phyloP scores from a whole-genome alignment of 2,797 vertebrate genomes.

The Coluber constrictor region DNA sequence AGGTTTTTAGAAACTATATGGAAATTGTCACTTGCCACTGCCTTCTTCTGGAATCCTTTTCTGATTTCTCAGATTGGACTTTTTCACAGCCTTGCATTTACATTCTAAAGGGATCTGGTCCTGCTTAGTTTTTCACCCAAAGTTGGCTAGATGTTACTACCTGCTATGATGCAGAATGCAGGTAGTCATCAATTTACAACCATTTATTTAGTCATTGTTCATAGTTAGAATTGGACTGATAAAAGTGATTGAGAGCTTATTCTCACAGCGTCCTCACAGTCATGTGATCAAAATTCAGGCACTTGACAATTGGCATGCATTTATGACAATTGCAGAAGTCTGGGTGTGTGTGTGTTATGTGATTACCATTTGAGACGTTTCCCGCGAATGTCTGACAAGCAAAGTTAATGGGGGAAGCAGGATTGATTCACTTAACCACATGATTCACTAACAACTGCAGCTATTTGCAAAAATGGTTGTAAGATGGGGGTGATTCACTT shows the following conservation, averaged over 20 bases:
- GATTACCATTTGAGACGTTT: background rate
- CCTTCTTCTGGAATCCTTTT: background rate
- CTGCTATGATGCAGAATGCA: background rate
- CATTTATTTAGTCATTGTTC: background rate
- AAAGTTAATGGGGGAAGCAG: background rate
- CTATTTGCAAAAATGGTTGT: background rate
- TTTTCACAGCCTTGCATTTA: background rate
- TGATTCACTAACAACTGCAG: background rate
- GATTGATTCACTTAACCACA: background rate
- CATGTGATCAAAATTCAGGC: background rate
- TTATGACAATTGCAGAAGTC: background rate
- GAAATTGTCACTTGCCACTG: background rate
- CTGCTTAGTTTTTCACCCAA: background rate
- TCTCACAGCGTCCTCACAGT: background rate
- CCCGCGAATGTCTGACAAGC: background rate
- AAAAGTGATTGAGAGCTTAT: background rate
- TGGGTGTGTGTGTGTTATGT: background rate
- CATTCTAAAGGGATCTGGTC: background rate
- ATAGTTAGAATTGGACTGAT: background rate
- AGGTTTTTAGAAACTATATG: background rate
- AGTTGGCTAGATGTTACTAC: background rate
- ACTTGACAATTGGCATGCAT: background rate
- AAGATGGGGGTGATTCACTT: background rate
- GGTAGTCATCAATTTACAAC: background rate
- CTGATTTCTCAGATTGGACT: background rate